phyloP scores from a whole-genome alignment of 1,140 invertebrate species.

The Aleiodes sp. region DNA sequence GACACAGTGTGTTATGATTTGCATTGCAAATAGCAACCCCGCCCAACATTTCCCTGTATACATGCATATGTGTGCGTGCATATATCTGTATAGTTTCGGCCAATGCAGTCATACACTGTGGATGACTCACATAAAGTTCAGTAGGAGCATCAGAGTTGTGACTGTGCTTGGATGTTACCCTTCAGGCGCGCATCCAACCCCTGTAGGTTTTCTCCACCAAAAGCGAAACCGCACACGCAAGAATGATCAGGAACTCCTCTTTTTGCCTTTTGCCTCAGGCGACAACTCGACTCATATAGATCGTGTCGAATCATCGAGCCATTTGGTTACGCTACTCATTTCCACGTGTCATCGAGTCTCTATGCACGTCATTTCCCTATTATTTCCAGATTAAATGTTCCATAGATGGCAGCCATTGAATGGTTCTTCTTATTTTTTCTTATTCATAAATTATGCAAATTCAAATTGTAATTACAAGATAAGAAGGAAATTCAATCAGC shows the following conservation, averaged over 20 bases:
- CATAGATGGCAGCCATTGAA: background rate
- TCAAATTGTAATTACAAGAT: background rate
- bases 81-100: slow-evolving; percentile 24
- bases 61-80: slow-evolving; percentile 24
- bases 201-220: background rate
- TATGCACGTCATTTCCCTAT: slow-evolving; percentile 17
- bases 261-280: slow-evolving; percentile 30
- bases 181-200: slow-evolving; percentile 13
- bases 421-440: background rate
- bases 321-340: slow-evolving; percentile 34
- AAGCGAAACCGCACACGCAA: slow-evolving; percentile 31
- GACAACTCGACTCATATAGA: slow-evolving; percentile 33
- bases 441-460: background rate
- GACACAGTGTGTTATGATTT: slow-evolving; percentile 41
- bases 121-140: slow-evolving; percentile 47
- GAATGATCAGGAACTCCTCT: slow-evolving; percentile 31
- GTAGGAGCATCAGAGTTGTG: slow-evolving; percentile 17
- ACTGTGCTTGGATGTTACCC: slow-evolving; percentile 16
- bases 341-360: slow-evolving; percentile 24
- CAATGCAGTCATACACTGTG: slow-evolving; percentile 17
- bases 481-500: background rate
- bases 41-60: background rate
- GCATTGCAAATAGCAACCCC: slow-evolving; percentile 46
- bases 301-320: slow-evolving; percentile 31
- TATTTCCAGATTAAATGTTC: background rate